A percentile compares a stretch with the other conserved stretches of the same genome.
These are phyloP conservation scores for Pluvianellus socialis DNA, from an alignment of 2,113 vertebrate species.

Conservation along the genomic window DNA sequence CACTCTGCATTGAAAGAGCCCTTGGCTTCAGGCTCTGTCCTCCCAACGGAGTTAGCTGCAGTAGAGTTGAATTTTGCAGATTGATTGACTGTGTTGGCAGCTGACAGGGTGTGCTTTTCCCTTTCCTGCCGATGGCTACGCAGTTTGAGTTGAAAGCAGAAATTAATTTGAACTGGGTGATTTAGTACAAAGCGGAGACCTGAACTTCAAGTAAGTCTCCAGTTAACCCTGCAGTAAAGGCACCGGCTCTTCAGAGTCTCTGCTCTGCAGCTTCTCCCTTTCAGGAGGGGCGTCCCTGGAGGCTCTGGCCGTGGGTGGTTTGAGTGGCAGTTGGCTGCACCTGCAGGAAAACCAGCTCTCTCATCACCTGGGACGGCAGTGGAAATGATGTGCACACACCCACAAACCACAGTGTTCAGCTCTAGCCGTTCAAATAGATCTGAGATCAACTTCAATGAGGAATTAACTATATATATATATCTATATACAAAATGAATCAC, in stretches of 20 bases:
- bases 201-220: background rate
- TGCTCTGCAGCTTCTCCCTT: background rate
- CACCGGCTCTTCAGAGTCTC: background rate
- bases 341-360: background rate
- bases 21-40: background rate
- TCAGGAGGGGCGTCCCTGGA: background rate
- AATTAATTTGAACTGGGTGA: background rate
- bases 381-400: background rate
- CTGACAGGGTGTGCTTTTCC: background rate
- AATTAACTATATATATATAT: background rate
- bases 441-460: conserved; percentile 35
- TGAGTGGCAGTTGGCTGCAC: conserved; percentile 1
- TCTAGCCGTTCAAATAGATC: conserved; percentile 10
- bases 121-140: background rate
- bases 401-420: background rate
- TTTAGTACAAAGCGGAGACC: background rate
- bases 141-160: conserved; percentile 14
- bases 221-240: background rate
- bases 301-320: background rate
- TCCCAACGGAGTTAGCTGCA: background rate
- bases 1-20: background rate
- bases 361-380: conserved; percentile 4
- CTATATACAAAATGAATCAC: background rate
- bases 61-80: background rate
- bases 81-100: conserved; percentile 3